A percentile compares a stretch with the other conserved stretches of the same genome.
These are phyloP conservation scores for Drosophila tani DNA, from an alignment of 1,140 invertebrate genomes.

Conservation along the genomic window DNA sequence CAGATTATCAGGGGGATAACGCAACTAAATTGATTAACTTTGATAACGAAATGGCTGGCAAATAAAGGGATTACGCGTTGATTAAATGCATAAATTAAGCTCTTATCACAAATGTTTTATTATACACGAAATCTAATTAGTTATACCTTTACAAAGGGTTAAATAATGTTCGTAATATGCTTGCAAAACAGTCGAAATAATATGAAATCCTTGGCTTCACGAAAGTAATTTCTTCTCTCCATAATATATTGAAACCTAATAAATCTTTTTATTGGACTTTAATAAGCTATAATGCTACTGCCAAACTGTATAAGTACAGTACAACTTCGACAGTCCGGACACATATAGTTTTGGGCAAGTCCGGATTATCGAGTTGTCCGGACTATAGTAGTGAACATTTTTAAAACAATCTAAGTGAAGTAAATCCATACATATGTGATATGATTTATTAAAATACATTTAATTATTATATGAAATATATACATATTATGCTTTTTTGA, in stretches of 20 bases:
- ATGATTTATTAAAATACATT: too few species aligned
- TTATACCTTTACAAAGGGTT: neutral
- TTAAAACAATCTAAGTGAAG: too few species aligned
- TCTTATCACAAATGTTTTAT: neutral
- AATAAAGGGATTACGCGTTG: neutral
- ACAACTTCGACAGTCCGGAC: too few species aligned
- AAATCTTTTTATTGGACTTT: too few species aligned
- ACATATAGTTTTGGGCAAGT: too few species aligned
- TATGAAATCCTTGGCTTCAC: neutral
- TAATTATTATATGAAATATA: too few species aligned
- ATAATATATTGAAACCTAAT: too few species aligned
- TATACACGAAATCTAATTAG: neutral
- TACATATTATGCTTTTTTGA: too few species aligned
- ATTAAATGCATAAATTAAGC: constrained; percentile 1
- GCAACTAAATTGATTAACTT: constrained; percentile 5
- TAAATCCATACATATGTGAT: too few species aligned
- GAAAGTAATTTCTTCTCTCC: neutral
- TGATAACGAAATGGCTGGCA: neutral
- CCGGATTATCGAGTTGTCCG: too few species aligned
- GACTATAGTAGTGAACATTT: too few species aligned
- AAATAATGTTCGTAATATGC: neutral
- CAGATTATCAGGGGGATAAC: neutral
- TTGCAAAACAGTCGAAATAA: neutral
- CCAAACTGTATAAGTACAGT: neutral
- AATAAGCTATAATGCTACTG: too few species aligned